Evolutionary conservation across 2,113 vertebrate genomes (phyloP).

Genomic region (Neolamprologus ventralis): DNA sequence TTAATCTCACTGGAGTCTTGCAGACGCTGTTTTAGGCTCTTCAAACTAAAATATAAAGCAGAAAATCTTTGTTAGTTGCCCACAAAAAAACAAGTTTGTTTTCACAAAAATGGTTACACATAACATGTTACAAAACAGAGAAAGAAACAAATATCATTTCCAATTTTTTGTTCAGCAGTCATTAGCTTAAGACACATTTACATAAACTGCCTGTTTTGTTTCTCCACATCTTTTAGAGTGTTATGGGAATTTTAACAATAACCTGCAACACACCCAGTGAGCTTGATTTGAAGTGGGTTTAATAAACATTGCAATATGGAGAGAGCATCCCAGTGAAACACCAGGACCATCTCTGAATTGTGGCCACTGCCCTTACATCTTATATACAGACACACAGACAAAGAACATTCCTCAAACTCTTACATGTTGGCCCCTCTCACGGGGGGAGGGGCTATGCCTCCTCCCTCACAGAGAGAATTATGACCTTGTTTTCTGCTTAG

Average conservation of each 20-base stretch:
- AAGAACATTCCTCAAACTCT: too few species aligned
- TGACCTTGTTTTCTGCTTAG: fast-evolving
- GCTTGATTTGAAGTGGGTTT: too few species aligned
- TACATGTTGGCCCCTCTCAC: too few species aligned
- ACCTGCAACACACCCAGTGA: too few species aligned
- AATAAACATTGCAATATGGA: too few species aligned
- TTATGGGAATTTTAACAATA: too few species aligned
- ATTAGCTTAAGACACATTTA: neutral
- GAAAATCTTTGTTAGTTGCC: neutral
- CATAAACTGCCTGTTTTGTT: neutral
- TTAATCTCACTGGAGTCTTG: neutral
- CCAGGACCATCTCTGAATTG: too few species aligned
- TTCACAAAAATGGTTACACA: neutral
- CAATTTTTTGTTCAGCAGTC: neutral
- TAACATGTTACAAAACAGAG: neutral
- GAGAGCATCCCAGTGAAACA: too few species aligned
- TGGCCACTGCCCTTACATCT: too few species aligned
- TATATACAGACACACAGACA: too few species aligned
- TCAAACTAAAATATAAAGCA: slow-evolving; percentile 12
- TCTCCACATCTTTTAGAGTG: neutral
- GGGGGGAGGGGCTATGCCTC: too few species aligned
- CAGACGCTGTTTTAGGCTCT: neutral
- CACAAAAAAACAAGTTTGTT: neutral
- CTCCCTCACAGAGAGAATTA: too few species aligned
- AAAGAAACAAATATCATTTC: neutral